Evolutionary conservation across 2,888 invertebrate genomes (phyloP).

Genomic region (Hyppa rectilinea): DNA sequence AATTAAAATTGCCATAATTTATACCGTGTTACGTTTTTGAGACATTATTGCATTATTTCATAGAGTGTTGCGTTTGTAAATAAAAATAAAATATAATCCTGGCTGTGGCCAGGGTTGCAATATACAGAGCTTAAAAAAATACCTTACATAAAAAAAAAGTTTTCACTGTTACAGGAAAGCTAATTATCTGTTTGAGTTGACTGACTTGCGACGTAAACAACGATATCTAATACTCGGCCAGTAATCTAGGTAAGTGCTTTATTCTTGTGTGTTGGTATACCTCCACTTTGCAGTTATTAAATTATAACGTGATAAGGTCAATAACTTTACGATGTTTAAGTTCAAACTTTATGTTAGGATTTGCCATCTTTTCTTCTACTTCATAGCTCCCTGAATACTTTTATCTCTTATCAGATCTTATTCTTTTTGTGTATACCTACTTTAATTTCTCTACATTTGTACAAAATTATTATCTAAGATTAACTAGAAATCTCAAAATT

Average conservation of each 20-base stretch:
- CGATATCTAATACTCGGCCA: conserved; percentile 31
- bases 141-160: neutral
- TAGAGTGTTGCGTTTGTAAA: neutral
- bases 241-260: conserved; percentile 47
- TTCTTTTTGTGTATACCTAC: neutral
- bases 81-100: no score
- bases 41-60: neutral
- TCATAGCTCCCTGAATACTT: neutral
- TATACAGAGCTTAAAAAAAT: no score
- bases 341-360: no score
- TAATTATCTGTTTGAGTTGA: conserved; percentile 43
- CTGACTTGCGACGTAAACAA: conserved; percentile 31
- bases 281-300: conserved; percentile 37
- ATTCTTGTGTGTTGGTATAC: conserved; percentile 32
- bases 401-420: neutral
- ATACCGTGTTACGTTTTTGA: neutral
- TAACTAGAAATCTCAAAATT: no score
- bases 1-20: neutral
- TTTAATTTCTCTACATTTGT: no score
- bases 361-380: neutral
- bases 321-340: conserved; percentile 6
- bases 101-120: no score
- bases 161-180: conserved; percentile 20
- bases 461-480: no score
- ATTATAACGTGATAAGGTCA: conserved; percentile 29